Conservation (phyloP, 2,797 vertebrate species). For the Lophotriccus pileatus region DNA sequence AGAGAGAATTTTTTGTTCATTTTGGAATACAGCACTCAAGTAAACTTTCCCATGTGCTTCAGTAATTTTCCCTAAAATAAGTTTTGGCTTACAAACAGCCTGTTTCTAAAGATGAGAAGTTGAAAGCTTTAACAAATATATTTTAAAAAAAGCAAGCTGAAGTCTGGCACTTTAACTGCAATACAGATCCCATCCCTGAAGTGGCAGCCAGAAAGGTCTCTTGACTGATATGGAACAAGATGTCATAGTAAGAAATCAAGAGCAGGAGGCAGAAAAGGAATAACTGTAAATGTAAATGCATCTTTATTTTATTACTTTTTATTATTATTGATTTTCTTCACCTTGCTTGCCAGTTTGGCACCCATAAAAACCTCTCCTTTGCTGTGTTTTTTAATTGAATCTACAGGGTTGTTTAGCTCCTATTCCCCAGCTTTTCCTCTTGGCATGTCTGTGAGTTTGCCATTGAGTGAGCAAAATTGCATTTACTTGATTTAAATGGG, state of each 20-base stretch:
- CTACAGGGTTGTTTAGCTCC: conserved; percentile 6
- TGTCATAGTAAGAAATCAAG: neutral
- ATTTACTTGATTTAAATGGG: conserved; percentile 3
- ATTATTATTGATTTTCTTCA: neutral
- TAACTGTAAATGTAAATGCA: neutral
- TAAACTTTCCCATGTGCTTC: neutral
- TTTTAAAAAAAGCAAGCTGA: neutral
- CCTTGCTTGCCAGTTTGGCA: neutral
- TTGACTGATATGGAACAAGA: neutral
- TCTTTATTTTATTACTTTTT: neutral
- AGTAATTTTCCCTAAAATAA: neutral
- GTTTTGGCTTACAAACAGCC: neutral
- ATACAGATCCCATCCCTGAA: neutral
- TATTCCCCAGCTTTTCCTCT: conserved; percentile 8
- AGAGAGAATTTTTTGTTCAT: neutral
- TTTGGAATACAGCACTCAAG: neutral
- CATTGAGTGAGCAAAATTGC: neutral
- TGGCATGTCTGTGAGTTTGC: conserved; percentile 17
- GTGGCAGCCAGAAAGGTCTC: neutral
- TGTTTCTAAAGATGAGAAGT: neutral
- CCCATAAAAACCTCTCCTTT: neutral
- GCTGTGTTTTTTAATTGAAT: neutral
- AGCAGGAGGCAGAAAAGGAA: neutral
- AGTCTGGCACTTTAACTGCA: neutral
- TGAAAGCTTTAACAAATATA: neutral